A percentile compares a stretch with the other conserved stretches of the same genome.
phyloP scores from a whole-genome alignment of 2,113 vertebrate species.

The Coptodon rendalli region DNA sequence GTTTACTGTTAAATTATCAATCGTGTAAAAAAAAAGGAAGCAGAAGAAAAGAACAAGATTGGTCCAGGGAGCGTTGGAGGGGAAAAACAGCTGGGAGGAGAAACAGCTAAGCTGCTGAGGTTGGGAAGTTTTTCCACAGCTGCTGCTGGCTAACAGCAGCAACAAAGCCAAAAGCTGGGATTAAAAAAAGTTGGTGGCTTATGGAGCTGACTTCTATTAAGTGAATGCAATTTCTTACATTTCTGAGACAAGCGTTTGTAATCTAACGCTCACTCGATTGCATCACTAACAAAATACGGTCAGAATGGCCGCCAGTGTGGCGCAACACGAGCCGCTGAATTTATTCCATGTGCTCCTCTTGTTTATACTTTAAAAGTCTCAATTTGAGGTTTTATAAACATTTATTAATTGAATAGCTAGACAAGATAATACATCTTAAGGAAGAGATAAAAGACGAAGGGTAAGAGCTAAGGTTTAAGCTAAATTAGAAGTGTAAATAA shows the following conservation, averaged over 20 bases:
- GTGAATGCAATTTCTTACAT: constrained; percentile 9
- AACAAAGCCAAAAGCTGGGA: constrained; percentile 36
- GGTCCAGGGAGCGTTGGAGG: background rate
- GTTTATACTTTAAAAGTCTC: background rate
- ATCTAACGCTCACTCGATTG: background rate
- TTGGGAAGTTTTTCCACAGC: constrained; percentile 21
- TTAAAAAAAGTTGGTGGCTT: background rate
- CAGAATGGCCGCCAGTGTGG: background rate
- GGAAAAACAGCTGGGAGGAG: constrained; percentile 25
- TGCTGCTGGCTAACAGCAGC: constrained; percentile 18
- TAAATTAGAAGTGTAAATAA: background rate
- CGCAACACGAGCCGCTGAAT: background rate
- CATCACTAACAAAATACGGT: background rate
- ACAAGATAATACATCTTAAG: background rate
- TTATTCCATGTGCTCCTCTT: background rate
- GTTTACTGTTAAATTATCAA: background rate
- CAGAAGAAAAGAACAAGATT: background rate
- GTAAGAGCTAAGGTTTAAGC: background rate
- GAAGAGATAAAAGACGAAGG: background rate
- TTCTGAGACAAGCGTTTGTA: background rate
- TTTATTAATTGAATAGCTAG: background rate
- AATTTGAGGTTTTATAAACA: background rate
- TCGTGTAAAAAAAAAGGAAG: background rate
- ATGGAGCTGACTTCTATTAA: constrained; percentile 24
- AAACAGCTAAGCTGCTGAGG: constrained; percentile 32